Conservation (phyloP, 2,888 invertebrate species). For the Papilio gigon region DNA sequence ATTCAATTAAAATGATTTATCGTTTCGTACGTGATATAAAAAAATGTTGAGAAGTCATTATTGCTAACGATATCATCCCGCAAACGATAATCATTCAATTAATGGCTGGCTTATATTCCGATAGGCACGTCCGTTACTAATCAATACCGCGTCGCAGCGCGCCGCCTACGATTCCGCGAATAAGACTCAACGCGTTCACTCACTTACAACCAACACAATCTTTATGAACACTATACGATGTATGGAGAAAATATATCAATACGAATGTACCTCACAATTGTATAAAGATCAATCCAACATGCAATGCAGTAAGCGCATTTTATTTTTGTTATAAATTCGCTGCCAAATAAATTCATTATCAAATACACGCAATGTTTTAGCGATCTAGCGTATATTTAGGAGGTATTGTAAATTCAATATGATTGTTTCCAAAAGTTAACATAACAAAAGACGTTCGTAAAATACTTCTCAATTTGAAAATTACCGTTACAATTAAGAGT, state of each 20-base stretch:
- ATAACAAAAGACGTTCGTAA: no score
- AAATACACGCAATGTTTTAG: no score
- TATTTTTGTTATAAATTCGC: no score
- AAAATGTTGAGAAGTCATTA: neutral
- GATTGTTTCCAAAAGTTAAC: no score
- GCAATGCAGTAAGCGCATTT: no score
- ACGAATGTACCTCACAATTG: neutral
- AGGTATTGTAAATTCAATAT: no score
- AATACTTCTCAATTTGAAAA: no score
- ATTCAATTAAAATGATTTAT: neutral
- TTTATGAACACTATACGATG: neutral
- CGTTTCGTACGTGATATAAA: slow-evolving; percentile 21
- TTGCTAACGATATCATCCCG: neutral
- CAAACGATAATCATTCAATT: slow-evolving; percentile 34
- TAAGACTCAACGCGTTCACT: slow-evolving; percentile 12
- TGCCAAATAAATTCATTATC: no score
- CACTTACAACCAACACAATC: neutral
- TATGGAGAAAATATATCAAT: neutral
- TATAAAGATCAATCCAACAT: no score
- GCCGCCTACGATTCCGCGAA: slow-evolving; percentile 39
- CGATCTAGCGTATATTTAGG: no score
- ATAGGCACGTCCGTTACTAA: slow-evolving; percentile 40
- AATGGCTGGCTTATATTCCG: slow-evolving; percentile 25
- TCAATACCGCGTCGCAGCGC: slow-evolving; percentile 31
- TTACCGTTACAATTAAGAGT: no score